Base-by-base conservation (phyloP, 2,888 invertebrate species). In the Magallana nippona region DNA sequence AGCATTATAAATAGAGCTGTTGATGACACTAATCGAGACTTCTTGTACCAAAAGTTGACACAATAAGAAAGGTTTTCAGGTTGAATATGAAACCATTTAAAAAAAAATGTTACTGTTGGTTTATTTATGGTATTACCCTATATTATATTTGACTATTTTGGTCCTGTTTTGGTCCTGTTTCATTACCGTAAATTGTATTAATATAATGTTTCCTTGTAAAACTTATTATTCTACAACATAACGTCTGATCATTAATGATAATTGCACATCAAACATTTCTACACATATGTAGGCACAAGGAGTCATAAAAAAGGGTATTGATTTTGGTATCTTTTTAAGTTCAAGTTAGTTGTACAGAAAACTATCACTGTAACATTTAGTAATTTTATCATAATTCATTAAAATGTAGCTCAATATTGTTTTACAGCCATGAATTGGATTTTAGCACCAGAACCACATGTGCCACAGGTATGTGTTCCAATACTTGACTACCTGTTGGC, bases 1-100 rank as follows among this genome's bases (percentile, higher is more conserved):
- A n/a, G n/a, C n/a, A n/a, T n/a, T n/a, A 63, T 63, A 63, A 19
- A 63, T 63, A 63, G 63, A 63, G 27, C 63, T 10, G 63, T 63
- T 63, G 63, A 63, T 27, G 63, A 22, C 63, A 63, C 8, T 63
- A 27, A 63, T 19, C n/a, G 62, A 63, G 22, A 63, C 2, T 63
- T 63, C 63, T 2, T 63, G 22, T 63, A 19, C 63, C 63, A 63
- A 63, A 63, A 63, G 62, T 19, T 63, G 63, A 63, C 22, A 63
- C 63, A 63, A 63, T 27, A 10, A 63, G 63, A 27, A 63, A 3
- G 63, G 63, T 63, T 63, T 63, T 63, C 63, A 63, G 63, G 63
- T 63, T 17, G 63, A 63, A 63, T 27, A 44, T 8, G 44, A 44
- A 44, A 44, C 44, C 44, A 44, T 44, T 44, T 44, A 5, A 8